Percentiles rank a stretch among this genome's conserved stretches.
Evolutionary conservation across 2,113 vertebrate species (phyloP).

Genomic region (Nicator chloris): DNA sequence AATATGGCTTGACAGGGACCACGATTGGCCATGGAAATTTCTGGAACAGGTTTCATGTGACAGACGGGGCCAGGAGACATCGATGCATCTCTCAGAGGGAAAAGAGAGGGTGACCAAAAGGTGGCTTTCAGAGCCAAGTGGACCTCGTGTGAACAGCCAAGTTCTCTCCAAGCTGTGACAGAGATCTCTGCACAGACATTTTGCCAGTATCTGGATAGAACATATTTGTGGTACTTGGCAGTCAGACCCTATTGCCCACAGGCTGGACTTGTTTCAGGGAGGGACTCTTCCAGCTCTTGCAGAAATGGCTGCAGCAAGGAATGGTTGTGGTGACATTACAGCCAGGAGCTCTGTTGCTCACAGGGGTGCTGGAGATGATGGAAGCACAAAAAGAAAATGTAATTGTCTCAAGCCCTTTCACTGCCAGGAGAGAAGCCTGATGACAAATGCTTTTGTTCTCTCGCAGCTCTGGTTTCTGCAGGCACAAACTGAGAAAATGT

Average conservation of each 20-base stretch:
- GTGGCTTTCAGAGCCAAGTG: background rate
- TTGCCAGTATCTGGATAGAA: background rate
- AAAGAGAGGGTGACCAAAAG: background rate
- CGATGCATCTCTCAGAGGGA: background rate
- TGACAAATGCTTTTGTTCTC: background rate
- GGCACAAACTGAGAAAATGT: background rate
- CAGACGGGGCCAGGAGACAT: background rate
- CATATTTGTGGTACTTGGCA: background rate
- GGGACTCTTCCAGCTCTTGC: background rate
- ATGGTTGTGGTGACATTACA: background rate
- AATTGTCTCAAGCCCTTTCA: background rate
- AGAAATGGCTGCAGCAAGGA: background rate
- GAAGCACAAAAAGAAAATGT: background rate
- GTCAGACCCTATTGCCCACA: background rate
- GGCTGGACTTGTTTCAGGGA: background rate
- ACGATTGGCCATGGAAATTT: background rate
- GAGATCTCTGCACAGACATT: background rate
- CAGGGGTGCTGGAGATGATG: background rate
- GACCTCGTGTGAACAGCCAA: background rate
- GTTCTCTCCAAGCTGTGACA: background rate
- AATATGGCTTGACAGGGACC: rapidly evolving
- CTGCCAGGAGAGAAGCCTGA: background rate
- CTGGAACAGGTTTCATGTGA: background rate
- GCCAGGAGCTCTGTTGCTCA: background rate
- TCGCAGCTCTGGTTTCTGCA: background rate